Evolutionary conservation across 2,888 invertebrate genomes (phyloP).

Genomic region (Volucella bombylans): DNA sequence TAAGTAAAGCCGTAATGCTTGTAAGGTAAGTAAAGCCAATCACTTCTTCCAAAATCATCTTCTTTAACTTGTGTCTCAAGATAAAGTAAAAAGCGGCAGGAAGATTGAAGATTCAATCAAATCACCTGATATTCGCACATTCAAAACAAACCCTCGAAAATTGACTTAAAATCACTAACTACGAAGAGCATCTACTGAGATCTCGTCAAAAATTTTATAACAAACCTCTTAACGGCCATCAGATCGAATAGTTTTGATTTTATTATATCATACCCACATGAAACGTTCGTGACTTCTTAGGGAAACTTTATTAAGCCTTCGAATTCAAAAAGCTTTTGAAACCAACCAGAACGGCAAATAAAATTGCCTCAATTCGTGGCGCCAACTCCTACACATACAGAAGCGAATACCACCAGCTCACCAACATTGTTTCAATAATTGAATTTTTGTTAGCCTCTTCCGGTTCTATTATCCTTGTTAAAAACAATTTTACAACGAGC

Average conservation of each 20-base stretch:
- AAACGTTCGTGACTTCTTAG: constrained; percentile 26
- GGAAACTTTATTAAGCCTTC: constrained; percentile 39
- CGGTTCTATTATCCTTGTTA: constrained; percentile 52
- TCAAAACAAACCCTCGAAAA: no score
- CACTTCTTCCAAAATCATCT: no score
- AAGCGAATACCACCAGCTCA: not conserved
- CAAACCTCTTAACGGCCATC: constrained; percentile 38
- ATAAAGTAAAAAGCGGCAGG: no score
- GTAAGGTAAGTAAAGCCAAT: no score
- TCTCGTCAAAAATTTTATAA: not conserved
- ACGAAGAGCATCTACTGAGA: no score
- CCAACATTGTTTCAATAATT: constrained; percentile 53
- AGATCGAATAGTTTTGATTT: constrained; percentile 29
- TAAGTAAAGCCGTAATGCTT: no score
- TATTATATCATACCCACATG: constrained; percentile 33
- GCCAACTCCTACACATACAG: not conserved
- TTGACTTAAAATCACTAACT: no score
- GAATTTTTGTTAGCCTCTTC: constrained; percentile 46
- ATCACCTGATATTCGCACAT: no score
- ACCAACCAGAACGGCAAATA: not conserved
- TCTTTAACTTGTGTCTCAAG: no score
- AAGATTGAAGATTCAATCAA: no score
- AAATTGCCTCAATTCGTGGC: not conserved
- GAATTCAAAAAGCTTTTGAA: not conserved
- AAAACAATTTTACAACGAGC: constrained; percentile 63